Evolutionary conservation across 2,797 vertebrate genomes (phyloP).

Genomic region (Meriones psammophilus): DNA sequence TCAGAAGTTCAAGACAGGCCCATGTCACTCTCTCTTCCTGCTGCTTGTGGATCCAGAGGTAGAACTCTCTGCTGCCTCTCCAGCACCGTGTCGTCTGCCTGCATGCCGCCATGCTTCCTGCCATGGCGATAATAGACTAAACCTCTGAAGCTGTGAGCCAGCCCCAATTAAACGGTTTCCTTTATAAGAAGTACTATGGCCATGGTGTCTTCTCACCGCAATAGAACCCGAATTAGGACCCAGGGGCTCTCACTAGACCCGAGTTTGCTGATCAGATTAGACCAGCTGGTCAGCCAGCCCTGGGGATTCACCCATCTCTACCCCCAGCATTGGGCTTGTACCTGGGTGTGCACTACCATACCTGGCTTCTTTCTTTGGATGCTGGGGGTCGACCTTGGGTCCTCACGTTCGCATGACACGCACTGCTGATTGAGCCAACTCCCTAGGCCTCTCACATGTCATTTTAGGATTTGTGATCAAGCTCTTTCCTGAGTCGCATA

Average conservation of each 20-base stretch:
- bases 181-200: background rate
- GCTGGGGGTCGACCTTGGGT: no score
- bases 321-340: no score
- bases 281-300: no score
- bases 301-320: no score
- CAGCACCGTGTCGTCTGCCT: background rate
- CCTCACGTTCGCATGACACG: background rate
- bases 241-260: background rate
- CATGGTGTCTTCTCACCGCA: background rate
- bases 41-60: background rate
- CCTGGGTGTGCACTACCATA: background rate
- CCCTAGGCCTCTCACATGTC: background rate
- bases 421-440: no score
- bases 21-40: background rate
- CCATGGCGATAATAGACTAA: background rate
- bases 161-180: background rate
- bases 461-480: slow-evolving; percentile 34
- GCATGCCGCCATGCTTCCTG: background rate
- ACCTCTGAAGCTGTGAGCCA: background rate
- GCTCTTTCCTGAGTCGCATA: background rate
- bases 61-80: background rate
- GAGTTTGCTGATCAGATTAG: background rate
- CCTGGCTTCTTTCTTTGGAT: background rate
- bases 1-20: background rate
- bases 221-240: background rate